Base-by-base conservation (phyloP, 2,888 invertebrate genomes). In the Euplexia lucipara region DNA sequence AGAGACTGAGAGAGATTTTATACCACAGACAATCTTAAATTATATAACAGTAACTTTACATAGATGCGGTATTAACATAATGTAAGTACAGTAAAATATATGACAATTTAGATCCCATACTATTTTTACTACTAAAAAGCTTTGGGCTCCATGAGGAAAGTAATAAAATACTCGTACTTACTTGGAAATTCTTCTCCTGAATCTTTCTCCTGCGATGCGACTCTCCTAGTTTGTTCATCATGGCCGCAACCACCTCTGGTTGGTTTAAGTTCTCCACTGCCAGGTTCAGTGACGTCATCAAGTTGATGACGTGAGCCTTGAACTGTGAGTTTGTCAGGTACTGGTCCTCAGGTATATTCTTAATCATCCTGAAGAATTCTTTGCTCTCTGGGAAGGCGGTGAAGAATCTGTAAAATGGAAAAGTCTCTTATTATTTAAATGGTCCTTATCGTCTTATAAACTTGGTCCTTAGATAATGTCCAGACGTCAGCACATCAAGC, bases 251-350 rank as follows among this genome's bases (percentile, higher is more conserved):
- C 2, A 95, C 76, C 60, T 94, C 94, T 0, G 95, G 95, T 70
- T 95, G 91, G 79, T 94, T 84, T 12, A 95, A 86, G 80, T 91
- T 92, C 56, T 65, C 85, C 41, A 95, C 89, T 0, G 95, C 94
- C 32, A 88, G 76, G 81, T 93, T 92, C 8, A 95, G 73, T 12
- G 95, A 79, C 2, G 90, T 88, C 93, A 95, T 95, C 54, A 95
- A 83, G 75, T 93, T 95, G 63, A 95, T 91, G 26, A 95, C 94
- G 83, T 95, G 95, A 0, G 94, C 95, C 57, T 93, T 94, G 83
- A 95, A 95, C 81, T 95, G 95, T 1, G 91, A 86, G 78, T 91
- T 95, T n/a, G 79, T 59, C 0, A 84, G 61, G 78, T 90, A 92
- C 41, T 95, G 88, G 12, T 92, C 91, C 53, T 91, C 92, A 0